Evolutionary conservation across 2,797 vertebrate species (phyloP), one percentile per base, ranked within the genome.

Genomic region (Oceanodroma leucorhoa): DNA sequence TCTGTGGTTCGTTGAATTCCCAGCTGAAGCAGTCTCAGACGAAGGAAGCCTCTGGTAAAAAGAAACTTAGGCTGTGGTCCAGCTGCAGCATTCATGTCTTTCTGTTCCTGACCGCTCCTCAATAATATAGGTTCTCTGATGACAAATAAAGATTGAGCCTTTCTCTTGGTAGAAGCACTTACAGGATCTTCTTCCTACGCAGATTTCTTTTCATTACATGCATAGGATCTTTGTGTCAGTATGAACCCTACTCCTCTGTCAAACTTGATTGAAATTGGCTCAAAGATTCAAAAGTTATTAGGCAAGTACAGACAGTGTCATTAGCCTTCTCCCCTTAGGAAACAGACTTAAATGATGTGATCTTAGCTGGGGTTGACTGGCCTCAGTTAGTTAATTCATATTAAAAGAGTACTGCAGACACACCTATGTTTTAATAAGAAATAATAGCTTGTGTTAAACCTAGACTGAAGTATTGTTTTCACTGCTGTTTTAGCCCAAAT

Each of bases 281-380:
- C 16, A 53, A 77, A 83, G 85, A n/a, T 48, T 88, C 21, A 13
- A 10, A 69, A 64, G 50, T 75, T 85, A 22, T 22, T 67, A 41
- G 77, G 58, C 83, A 72, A 84, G 83, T 82, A 46, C 70, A 95
- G 88, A 29, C 76, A 60, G 38, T 41, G 46, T 72, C 26, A 24
- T 92, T 61, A 84, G 61, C 46, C 24, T 38, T 83, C 57, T 91
- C 26, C 85, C 85, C 77, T 91, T 75, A 78, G 91, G 85, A 83
- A 88, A 80, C 58, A 79, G 88, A 71, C 65, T 81, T 53, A 21
- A 65, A 7, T 41, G 43, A 57, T 45, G 45, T 32, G 41, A 71
- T 87, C 54, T 69, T 26, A 61, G 69, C 62, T n/a, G 72, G 50
- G 53, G 54, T 38, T 34, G 57, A 36, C 54, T 41, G 81, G 67